Evolutionary conservation across 2,888 invertebrate genomes (phyloP), one percentile per base, ranked within the genome.

Genomic region (Drosophila peninsularis): DNA sequence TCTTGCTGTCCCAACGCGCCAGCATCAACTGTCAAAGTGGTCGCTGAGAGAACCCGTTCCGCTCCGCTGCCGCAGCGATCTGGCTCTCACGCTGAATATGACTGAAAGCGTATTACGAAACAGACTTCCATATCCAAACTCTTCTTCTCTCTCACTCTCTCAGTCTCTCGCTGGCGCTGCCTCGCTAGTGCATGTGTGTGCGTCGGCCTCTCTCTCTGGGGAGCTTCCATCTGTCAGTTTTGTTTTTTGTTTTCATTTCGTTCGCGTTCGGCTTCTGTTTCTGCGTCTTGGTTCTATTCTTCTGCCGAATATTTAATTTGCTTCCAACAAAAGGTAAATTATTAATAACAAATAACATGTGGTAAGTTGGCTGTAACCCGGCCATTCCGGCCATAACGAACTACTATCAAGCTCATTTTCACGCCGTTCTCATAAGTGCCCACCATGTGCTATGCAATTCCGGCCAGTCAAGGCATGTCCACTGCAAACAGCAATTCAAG

Each of bases 151-250:
- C 56, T 27, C 64, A 60, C 61, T 39, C 37, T 45, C 55, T 9
- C 10, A 47, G 54, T 44, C 49, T 10, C 32, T 5, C 39, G 10
- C 13, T 13, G 5, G 10, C 80, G 66, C 39, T 49, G 42, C 11
- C 24, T 41, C 21, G 45, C 21, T 37, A n/a, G n/a, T n/a, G n/a
- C n/a, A n/a, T n/a, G n/a, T n/a, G n/a, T n/a, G n/a, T n/a, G n/a
- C n/a, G n/a, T n/a, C n/a, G n/a, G n/a, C n/a, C 21, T 34, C 19
- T 19, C 57, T 87, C 83, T 82, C 88, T 82, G 64, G 88, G 86
- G 86, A 88, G 72, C 80, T 71, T 86, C 27, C 77, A 79, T 79
- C 74, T 76, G 75, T 69, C 55, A 62, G 14, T 62, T 71, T 39
- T 50, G 61, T 64, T 44, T 75, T 67, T 71, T 68, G 65, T 54